Evolutionary conservation across 2,888 invertebrate species (phyloP).

Genomic region (Uropetala carovei): DNA sequence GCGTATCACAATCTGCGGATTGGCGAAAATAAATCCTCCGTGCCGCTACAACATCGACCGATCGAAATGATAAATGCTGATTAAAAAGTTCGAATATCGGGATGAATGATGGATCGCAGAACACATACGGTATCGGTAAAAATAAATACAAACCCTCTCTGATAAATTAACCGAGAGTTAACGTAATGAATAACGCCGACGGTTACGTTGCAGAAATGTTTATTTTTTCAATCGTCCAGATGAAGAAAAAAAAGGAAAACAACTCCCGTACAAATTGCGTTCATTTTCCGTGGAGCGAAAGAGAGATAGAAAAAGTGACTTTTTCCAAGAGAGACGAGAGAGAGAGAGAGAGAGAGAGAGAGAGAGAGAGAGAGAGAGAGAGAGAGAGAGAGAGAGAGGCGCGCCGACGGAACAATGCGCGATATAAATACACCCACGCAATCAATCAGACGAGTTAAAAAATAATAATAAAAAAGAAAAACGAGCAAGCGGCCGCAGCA

Average conservation of each 20-base stretch:
- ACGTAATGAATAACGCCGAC: slow-evolving; percentile 2
- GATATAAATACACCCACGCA: not conserved
- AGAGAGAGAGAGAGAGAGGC: not conserved
- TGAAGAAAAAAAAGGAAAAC: not conserved
- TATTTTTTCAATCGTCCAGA: not conserved
- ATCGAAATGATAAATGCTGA: no score
- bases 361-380: not conserved
- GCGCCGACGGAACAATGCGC: not conserved
- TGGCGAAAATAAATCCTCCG: no score
- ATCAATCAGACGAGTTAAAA: slow-evolving; percentile 15
- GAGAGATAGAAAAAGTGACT: not conserved
- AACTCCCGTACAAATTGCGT: not conserved
- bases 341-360: no score
- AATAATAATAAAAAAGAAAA: not conserved
- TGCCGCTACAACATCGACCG: no score
- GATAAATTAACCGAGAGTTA: not conserved
- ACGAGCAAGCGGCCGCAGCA: not conserved
- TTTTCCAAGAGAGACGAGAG: not conserved
- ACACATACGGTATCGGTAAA: no score
- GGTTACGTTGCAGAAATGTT: not conserved
- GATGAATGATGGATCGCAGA: no score
- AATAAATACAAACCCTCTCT: no score
- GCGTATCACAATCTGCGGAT: no score
- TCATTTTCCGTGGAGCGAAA: not conserved
- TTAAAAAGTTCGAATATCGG: no score